These are phyloP conservation scores for Rhagoletis zephyria DNA, from an alignment of 1,140 invertebrate genomes.

Conservation along the genomic window DNA sequence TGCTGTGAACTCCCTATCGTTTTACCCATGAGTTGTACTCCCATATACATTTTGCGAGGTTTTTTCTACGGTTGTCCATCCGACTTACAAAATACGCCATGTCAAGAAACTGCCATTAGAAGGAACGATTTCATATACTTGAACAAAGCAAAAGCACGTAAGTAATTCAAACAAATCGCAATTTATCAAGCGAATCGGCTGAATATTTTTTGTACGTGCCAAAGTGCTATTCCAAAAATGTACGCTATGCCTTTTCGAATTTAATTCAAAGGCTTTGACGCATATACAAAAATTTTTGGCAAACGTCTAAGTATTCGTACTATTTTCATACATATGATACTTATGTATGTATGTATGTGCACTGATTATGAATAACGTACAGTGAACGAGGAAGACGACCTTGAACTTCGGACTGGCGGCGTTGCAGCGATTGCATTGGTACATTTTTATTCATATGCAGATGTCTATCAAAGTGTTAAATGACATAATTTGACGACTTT, in stretches of 20 bases:
- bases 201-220: not conserved
- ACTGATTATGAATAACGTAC: not conserved
- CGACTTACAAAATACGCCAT: too few species aligned
- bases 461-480: conserved; percentile 38
- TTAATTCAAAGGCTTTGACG: not conserved
- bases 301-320: not conserved
- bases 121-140: too few species aligned
- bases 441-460: not conserved
- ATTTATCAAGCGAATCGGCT: not conserved
- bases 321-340: not conserved
- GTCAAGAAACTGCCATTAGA: too few species aligned
- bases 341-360: not conserved
- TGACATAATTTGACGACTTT: conserved; percentile 38
- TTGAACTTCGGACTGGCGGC: conserved; percentile 30
- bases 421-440: not conserved
- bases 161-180: not conserved
- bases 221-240: not conserved
- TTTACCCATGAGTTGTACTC: too few species aligned
- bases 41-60: too few species aligned
- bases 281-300: conserved; percentile 9
- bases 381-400: not conserved
- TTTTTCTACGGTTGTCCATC: too few species aligned
- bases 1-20: too few species aligned
- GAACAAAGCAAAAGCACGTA: too few species aligned
- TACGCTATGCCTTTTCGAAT: not conserved